Conservation (phyloP, 2,888 invertebrate species). For the Drosophila fulvimacula region DNA sequence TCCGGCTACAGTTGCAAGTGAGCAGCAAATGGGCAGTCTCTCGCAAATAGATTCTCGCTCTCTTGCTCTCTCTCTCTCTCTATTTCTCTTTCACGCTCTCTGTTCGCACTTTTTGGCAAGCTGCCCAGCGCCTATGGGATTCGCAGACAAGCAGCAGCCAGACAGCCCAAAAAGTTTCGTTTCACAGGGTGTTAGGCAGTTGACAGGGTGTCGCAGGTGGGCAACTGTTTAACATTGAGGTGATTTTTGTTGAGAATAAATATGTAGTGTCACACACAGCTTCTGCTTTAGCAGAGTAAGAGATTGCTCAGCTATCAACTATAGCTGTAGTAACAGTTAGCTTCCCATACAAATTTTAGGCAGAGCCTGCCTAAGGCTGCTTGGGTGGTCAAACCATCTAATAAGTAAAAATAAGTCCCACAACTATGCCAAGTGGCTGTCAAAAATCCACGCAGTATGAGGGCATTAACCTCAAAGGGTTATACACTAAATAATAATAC, state of each 20-base stretch:
- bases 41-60: background rate
- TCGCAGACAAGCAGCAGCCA: conserved; percentile 68
- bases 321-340: background rate
- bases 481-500: conserved; percentile 1
- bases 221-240: background rate
- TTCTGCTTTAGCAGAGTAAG: background rate
- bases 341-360: no score
- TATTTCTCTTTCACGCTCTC: background rate
- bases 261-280: no score
- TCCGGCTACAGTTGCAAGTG: conserved; percentile 26
- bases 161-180: conserved; percentile 43
- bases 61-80: background rate
- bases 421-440: conserved; percentile 54
- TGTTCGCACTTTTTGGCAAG: conserved; percentile 48
- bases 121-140: conserved; percentile 46
- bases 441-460: conserved; percentile 54
- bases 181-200: conserved; percentile 56
- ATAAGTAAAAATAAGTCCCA: conserved; percentile 38
- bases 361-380: background rate
- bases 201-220: background rate
- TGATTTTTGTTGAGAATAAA: background rate
- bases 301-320: background rate
- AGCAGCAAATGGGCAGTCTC: conserved; percentile 13
- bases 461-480: conserved; percentile 57
- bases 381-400: conserved; percentile 8